Conservation (phyloP, 2,113 vertebrate genomes). For the Mola mola region DNA sequence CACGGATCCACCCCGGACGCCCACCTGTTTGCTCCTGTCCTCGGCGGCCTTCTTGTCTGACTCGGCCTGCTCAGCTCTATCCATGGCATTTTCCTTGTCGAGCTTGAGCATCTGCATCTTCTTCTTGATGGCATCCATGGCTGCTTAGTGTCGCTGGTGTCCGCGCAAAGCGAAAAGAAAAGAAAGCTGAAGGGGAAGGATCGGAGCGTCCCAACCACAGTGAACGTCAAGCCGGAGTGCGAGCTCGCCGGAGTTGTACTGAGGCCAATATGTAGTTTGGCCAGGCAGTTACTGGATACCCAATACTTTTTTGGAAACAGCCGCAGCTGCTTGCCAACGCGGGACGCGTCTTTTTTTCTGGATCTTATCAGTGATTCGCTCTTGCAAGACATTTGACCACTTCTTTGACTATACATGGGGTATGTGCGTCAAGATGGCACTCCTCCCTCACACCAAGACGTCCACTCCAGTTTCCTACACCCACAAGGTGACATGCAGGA, state of each 20-base stretch:
- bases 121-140: conserved; percentile 99
- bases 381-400: conserved; percentile 84
- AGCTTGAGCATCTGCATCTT: conserved; percentile 99
- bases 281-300: conserved; percentile 85
- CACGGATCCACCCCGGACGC: conserved; percentile 44
- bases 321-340: conserved; percentile 74
- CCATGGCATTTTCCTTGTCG: conserved; percentile 98
- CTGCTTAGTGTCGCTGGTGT: conserved; percentile 78
- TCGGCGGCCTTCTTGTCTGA: conserved; percentile 96
- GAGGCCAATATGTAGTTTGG: conserved; percentile 90
- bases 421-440: conserved; percentile 69
- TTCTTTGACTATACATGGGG: conserved; percentile 87
- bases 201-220: conserved; percentile 76
- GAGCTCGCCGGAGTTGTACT: conserved; percentile 72
- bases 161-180: conserved; percentile 51
- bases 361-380: conserved; percentile 86
- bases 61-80: conserved; percentile 96
- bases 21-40: conserved; percentile 97
- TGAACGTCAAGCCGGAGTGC: conserved; percentile 85
- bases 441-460: conserved; percentile 57
- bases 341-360: conserved; percentile 77
- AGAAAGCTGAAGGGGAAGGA: conserved; percentile 45
- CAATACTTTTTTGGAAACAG: conserved; percentile 90
- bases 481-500: conserved; percentile 40
- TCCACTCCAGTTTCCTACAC: conserved; percentile 80